These are phyloP conservation scores for Calliopum simillimum DNA, from an alignment of 2,888 invertebrate species.

Conservation along the genomic window DNA sequence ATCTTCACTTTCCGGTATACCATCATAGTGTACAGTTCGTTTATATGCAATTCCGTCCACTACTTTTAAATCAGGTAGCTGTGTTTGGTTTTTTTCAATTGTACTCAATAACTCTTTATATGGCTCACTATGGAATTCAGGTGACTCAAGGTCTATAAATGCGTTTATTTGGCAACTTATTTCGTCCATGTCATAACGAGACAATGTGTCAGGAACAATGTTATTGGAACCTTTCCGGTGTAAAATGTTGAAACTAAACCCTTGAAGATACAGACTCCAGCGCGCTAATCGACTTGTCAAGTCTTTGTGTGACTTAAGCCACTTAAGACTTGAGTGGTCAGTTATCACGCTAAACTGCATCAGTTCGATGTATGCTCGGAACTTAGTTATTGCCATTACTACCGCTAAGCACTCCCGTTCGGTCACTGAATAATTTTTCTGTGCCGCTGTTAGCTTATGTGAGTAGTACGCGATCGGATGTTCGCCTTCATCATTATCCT, in stretches of 20 bases:
- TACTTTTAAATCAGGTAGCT: neutral
- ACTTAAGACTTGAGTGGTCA: constrained; percentile 30
- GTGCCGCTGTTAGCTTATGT: constrained; percentile 44
- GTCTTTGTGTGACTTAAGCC: constrained; percentile 24
- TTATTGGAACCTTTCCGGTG: constrained; percentile 12
- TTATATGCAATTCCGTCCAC: neutral
- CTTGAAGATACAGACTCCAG: constrained; percentile 23
- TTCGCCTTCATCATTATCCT: constrained; percentile 13
- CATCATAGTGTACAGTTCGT: neutral
- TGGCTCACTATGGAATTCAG: neutral
- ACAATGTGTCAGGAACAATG: constrained; percentile 1
- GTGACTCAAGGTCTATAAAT: neutral
- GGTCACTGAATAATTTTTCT: no score
- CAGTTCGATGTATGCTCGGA: no score
- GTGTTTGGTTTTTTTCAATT: neutral
- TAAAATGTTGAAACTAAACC: neutral
- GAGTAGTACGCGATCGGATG: constrained; percentile 15
- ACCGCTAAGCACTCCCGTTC: no score
- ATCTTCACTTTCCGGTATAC: neutral
- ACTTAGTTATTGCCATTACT: neutral
- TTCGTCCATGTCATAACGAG: constrained; percentile 20
- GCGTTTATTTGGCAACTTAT: neutral
- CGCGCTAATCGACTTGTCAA: constrained; percentile 20
- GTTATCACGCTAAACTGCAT: constrained; percentile 27
- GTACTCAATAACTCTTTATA: neutral